Base-by-base conservation (phyloP, 2,113 vertebrate species). In the Chaetorhynchus papuensis region DNA sequence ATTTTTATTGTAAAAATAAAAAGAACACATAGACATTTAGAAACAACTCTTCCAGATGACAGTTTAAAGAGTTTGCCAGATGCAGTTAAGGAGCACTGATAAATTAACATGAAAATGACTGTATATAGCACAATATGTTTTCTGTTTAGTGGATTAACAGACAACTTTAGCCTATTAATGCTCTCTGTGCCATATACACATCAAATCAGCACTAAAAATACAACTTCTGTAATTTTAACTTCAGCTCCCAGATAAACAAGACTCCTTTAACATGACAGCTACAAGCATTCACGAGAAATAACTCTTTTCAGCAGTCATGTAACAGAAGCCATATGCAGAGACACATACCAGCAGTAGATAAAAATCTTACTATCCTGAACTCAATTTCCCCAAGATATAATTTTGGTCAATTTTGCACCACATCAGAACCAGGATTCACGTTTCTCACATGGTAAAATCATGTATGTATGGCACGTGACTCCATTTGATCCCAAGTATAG, bases 311-410 rank as follows among this genome's bases (percentile, higher is more conserved):
- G 50, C 15, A 87, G 57, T 60, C 82, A 21, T 7, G 4, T 96
- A 93, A 90, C 85, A 87, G 84, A 87, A 95, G 87, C 81, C 89
- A 76, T 83, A 90, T 79, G 91, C 65, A 80, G 81, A 93, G 66
- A 71, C 23, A 44, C 42, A 57, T 72, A 90, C 39, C 78, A 91
- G 41, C 15, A 50, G 45, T 6, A 69, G 83, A 93, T 77, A 92
- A 69, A 76, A 86, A 88, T 86, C 81, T 50, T 42, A 10, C 71
- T 35, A 27, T 4, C 3, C 4, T 84, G 49, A 68, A 71, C 24
- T 50, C 41, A 61, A 10, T 47, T 83, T 92, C 50, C 80, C 53
- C 53, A 74, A 69, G 39, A 94, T 33, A 80, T 1, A 4, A 61
- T n/a, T 71, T 28, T 39, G 37, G 89, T 96, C 63, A n/a, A 26